A percentile compares a stretch with the other conserved stretches of the same genome.
Evolutionary conservation across 1,140 invertebrate species (phyloP).

Genomic region (Carposina sasakii): DNA sequence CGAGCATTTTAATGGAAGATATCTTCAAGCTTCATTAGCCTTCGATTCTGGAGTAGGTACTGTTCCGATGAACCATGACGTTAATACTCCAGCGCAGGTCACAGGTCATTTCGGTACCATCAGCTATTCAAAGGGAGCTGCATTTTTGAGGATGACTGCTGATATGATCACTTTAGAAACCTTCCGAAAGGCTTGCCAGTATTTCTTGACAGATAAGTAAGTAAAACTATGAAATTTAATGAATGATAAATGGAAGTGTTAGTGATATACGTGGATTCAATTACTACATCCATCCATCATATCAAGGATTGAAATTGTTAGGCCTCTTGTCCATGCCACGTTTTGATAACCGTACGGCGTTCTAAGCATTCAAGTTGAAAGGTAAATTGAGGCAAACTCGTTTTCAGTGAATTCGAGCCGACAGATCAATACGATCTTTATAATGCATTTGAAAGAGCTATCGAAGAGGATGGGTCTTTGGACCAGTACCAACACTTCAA

Average conservation of each 20-base stretch:
- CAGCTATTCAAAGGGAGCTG: slow-evolving; percentile 80
- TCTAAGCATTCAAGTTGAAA: too few species aligned
- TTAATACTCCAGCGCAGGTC: slow-evolving; percentile 74
- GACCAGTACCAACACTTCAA: slow-evolving; percentile 38
- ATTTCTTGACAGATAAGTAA: slow-evolving; percentile 64
- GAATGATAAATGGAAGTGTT: slow-evolving; percentile 1
- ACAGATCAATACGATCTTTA: slow-evolving; percentile 77
- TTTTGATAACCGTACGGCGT: too few species aligned
- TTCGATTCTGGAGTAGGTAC: slow-evolving; percentile 78
- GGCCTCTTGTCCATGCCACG: too few species aligned
- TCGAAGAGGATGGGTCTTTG: slow-evolving; percentile 44
- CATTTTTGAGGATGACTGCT: slow-evolving; percentile 84
- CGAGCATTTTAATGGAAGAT: slow-evolving; percentile 76
- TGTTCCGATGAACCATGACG: slow-evolving; percentile 74
- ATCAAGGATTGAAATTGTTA: too few species aligned
- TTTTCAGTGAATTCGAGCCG: slow-evolving; percentile 70
- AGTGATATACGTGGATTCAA: background rate
- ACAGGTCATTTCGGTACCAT: slow-evolving; percentile 80
- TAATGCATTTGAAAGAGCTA: slow-evolving; percentile 73
- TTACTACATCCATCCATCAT: too few species aligned
- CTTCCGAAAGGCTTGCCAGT: slow-evolving; percentile 76
- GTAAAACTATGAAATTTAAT: slow-evolving; percentile 7
- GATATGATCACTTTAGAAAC: slow-evolving; percentile 77
- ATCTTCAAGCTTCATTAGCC: slow-evolving; percentile 77
- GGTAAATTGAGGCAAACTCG: too few species aligned